phyloP scores from a whole-genome alignment of 2,797 vertebrate species.

The Gymnocypris eckloni region DNA sequence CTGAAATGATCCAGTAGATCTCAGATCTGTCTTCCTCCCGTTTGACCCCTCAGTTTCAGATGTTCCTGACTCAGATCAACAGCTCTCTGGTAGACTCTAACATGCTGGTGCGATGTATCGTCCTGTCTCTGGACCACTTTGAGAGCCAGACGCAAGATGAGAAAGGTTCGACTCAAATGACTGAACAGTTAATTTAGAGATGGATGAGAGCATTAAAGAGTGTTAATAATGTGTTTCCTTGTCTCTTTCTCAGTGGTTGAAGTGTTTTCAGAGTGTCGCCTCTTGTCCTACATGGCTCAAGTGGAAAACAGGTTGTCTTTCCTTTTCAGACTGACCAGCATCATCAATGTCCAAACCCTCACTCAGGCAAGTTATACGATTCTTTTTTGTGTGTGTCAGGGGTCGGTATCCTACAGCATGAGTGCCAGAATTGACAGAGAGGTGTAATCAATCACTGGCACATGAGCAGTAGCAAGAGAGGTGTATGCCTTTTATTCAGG shows the following conservation, averaged over 20 bases:
- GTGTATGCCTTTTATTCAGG: neutral
- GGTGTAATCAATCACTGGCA: neutral
- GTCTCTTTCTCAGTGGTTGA: slow-evolving; percentile 84
- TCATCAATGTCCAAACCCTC: slow-evolving; percentile 97
- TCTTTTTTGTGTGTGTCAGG: neutral
- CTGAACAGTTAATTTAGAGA: neutral
- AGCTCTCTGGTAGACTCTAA: slow-evolving; percentile 97
- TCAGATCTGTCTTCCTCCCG: neutral
- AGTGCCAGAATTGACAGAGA: neutral
- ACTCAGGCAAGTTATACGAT: slow-evolving; percentile 70
- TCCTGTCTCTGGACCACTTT: slow-evolving; percentile 94
- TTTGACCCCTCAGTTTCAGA: slow-evolving; percentile 86
- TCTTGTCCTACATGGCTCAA: slow-evolving; percentile 94
- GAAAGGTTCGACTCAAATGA: slow-evolving; percentile 79
- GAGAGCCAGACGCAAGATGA: slow-evolving; percentile 92
- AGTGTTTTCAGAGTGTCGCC: slow-evolving; percentile 93
- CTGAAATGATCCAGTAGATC: neutral
- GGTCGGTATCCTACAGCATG: neutral
- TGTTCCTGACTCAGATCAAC: slow-evolving; percentile 97
- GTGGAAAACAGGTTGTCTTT: slow-evolving; percentile 95
- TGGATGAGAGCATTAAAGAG: neutral
- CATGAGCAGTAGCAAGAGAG: neutral
- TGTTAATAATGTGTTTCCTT: neutral
- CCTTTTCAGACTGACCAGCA: slow-evolving; percentile 96
- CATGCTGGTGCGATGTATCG: slow-evolving; percentile 97